Base-by-base conservation (phyloP, 2,797 vertebrate genomes). In the Brotogeris chrysoptera region DNA sequence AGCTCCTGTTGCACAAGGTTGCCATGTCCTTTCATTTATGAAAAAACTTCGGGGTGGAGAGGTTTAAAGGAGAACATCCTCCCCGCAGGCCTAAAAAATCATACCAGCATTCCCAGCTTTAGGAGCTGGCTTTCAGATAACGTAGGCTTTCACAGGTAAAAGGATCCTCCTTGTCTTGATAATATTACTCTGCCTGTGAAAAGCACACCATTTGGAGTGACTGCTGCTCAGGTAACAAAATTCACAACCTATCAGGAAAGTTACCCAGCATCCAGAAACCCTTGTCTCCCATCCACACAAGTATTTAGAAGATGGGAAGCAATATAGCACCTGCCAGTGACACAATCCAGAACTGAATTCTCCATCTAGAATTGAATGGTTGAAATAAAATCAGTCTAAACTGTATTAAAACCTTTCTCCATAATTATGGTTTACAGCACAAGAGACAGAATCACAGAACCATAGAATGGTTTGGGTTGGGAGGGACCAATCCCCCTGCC, bases 91-190 rank as follows among this genome's bases (percentile, higher is more conserved):
- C 38, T 49, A 5, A 47, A 78, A 57, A 78, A 86, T 44, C 47
- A 57, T 2, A 57, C 3, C 9, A 10, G 55, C 64, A 63, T 6
- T 44, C 50, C 34, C 65, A 68, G 52, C 38, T 82, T 81, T 43
- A 80, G 15, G 24, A 84, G 30, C 3, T 14, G 38, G 19, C 43
- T 82, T 53, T 50, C 53, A 61, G 27, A 25, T 46, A 68, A 68
- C 0, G 0, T 3, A 55, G 21, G 52, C 3, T 64, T 60, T 53
- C 43, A 24, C 16, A 60, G 2, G 1, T 9, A 24, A 66, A 63
- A 50, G 12, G 24, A 34, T 60, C 38, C 16, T 25, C 28, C 11
- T 76, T 16, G 53, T 30, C 16, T 16, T 36, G 41, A 13, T n/a
- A 49, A 27, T 6, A 49, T 17, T 14, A 59, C 1, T 0, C n/a